Evolutionary conservation across 2,888 invertebrate genomes (phyloP).

Genomic region (Drosophila picticornis): DNA sequence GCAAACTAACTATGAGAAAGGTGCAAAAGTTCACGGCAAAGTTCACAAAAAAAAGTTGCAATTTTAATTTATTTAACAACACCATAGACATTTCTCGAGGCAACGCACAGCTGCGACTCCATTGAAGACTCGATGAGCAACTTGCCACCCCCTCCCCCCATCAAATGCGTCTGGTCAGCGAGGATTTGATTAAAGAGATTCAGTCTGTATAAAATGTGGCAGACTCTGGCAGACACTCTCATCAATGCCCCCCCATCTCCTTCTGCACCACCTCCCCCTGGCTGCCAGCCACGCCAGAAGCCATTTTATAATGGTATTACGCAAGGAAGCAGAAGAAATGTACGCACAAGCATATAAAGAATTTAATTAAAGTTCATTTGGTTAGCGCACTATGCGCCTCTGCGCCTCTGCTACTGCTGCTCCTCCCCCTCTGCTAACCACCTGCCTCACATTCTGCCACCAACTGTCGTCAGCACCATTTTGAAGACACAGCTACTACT

Average conservation of each 20-base stretch:
- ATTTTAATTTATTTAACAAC: conserved; percentile 69
- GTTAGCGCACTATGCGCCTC: conserved; percentile 46
- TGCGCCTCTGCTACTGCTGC: neutral
- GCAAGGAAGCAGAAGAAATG: conserved; percentile 39
- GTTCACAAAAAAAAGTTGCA: conserved; percentile 46
- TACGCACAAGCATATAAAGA: conserved; percentile 70
- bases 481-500: conserved; percentile 47
- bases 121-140: neutral
- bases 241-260: neutral
- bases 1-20: conserved; percentile 44
- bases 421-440: neutral
- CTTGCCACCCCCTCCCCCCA: neutral
- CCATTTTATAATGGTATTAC: conserved; percentile 64
- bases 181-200: neutral
- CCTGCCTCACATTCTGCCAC: neutral
- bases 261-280: neutral
- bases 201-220: neutral
- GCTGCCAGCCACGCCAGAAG: conserved; percentile 13
- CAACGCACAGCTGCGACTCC: conserved; percentile 14
- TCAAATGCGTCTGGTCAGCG: conserved; percentile 2
- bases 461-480: conserved; percentile 9
- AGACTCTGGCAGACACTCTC: too few relatives aligned
- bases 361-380: conserved; percentile 78
- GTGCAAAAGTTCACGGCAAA: conserved; percentile 67
- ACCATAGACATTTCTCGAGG: conserved; percentile 3